phyloP scores from a whole-genome alignment of 2,888 invertebrate genomes.

The Calameuta idolon region DNA sequence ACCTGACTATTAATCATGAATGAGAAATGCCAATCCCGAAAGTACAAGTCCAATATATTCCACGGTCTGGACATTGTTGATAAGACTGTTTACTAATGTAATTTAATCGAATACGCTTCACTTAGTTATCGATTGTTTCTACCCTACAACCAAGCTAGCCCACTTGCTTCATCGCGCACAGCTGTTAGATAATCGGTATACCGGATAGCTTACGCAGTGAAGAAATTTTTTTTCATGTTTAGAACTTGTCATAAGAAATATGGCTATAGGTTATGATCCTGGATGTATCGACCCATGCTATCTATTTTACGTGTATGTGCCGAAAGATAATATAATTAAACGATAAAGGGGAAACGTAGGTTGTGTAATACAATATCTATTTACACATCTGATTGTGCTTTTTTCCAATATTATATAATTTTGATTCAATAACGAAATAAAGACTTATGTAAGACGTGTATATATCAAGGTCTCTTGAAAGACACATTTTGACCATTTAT shows the following conservation, averaged over 20 bases:
- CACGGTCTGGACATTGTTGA: not conserved
- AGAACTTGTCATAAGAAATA: not conserved
- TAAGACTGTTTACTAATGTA: not conserved
- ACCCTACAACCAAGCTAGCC: not conserved
- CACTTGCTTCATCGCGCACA: not conserved
- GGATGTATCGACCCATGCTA: not conserved
- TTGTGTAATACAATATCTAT: not conserved
- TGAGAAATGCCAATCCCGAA: not conserved
- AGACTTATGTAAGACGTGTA: not conserved
- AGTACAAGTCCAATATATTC: not conserved
- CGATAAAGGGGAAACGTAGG: not conserved
- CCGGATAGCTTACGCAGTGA: not conserved
- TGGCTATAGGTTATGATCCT: not conserved
- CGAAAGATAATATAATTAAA: not conserved
- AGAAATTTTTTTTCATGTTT: not conserved
- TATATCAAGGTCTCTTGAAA: not conserved
- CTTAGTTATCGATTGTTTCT: not conserved
- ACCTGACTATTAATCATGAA: not conserved
- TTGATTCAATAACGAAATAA: not conserved
- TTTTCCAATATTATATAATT: not conserved
- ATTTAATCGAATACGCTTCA: not conserved
- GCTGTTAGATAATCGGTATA: not conserved
- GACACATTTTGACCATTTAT: not conserved
- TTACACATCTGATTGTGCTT: not conserved
- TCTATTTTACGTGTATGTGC: not conserved